These are phyloP conservation scores for Grapholita molesta DNA, from an alignment of 1,140 invertebrate species.

Conservation along the genomic window DNA sequence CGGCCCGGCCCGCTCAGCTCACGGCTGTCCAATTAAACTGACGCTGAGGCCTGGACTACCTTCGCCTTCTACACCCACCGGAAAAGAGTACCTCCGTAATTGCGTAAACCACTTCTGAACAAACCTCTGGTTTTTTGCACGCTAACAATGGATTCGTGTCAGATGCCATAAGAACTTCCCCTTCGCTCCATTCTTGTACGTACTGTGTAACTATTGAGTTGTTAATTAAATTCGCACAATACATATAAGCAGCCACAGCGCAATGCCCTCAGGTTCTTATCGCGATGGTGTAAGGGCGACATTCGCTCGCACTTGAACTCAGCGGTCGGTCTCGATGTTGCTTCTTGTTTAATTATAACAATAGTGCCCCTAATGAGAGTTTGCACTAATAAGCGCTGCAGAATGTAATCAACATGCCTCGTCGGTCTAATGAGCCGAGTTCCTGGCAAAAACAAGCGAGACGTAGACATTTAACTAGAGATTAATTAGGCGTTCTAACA, in stretches of 20 bases:
- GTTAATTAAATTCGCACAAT: constrained; percentile 74
- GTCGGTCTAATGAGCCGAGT: constrained; percentile 74
- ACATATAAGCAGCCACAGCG: constrained; percentile 35
- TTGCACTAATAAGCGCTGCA: constrained; percentile 76
- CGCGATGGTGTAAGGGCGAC: constrained; percentile 41
- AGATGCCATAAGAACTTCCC: constrained; percentile 61
- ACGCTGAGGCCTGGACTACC: constrained; percentile 42
- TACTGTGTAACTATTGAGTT: constrained; percentile 64
- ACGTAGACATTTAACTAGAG: constrained; percentile 71
- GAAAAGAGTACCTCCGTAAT: constrained; percentile 58
- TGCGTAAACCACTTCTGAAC: constrained; percentile 71
- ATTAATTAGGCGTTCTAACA: constrained; percentile 71
- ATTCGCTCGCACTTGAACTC: constrained; percentile 35
- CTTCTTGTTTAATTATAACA: constrained; percentile 77
- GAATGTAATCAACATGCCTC: constrained; percentile 76
- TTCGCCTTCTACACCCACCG: constrained; percentile 25
- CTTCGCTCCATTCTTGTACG: constrained; percentile 49
- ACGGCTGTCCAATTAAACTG: constrained; percentile 69
- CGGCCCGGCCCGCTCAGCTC: constrained; percentile 26
- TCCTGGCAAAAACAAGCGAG: constrained; percentile 70
- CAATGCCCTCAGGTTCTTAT: constrained; percentile 27
- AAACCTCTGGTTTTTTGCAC: constrained; percentile 63
- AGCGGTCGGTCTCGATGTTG: constrained; percentile 51
- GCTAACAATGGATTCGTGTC: constrained; percentile 71
- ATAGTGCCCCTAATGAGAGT: constrained; percentile 76